Evolutionary conservation across 2,797 vertebrate genomes (phyloP).

Genomic region (Gallirallus australis): DNA sequence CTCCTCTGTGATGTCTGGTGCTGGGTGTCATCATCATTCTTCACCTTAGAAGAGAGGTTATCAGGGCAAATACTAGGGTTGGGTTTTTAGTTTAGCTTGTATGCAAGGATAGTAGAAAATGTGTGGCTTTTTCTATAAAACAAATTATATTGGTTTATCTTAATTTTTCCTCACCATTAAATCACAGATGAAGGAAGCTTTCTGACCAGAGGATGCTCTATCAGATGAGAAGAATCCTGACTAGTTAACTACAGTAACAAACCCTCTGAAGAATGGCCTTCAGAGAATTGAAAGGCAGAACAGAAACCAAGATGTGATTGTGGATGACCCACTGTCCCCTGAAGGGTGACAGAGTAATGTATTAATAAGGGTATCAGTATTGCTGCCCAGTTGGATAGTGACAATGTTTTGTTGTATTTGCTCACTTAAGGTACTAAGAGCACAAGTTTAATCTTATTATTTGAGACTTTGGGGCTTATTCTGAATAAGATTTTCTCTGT

Average conservation of each 20-base stretch:
- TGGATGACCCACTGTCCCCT: neutral
- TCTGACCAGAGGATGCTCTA: neutral
- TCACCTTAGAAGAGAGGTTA: neutral
- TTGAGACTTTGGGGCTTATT: neutral
- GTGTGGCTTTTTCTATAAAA: neutral
- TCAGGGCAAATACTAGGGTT: neutral
- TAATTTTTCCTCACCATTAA: neutral
- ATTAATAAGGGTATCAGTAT: neutral
- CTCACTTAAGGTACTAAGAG: neutral
- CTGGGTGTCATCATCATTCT: neutral
- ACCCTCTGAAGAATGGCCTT: neutral
- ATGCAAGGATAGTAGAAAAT: neutral
- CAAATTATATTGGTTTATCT: neutral
- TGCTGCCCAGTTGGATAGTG: neutral
- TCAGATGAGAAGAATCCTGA: neutral
- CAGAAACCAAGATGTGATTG: neutral
- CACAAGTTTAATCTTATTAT: neutral
- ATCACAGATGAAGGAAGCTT: neutral
- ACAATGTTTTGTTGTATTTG: neutral
- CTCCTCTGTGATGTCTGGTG: neutral
- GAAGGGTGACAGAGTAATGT: neutral
- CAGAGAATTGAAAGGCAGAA: neutral
- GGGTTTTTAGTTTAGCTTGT: neutral
- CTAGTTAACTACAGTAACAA: neutral
- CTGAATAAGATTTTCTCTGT: neutral